Evolutionary conservation across 2,113 vertebrate species (phyloP).

Genomic region (Ceratotherium simum): DNA sequence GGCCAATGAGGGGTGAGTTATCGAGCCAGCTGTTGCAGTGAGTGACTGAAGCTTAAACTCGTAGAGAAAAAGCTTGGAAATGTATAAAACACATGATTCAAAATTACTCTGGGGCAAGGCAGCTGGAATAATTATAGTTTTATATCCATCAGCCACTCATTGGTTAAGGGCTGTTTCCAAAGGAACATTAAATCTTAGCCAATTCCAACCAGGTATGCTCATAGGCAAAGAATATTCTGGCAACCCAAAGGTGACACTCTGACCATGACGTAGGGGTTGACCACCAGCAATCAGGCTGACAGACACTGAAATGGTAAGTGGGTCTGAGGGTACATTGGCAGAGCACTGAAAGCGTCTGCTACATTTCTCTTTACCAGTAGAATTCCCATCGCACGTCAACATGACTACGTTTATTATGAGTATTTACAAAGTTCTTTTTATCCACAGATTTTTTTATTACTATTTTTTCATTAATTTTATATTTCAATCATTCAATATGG

Average conservation of each 20-base stretch:
- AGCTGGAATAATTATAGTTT: neutral
- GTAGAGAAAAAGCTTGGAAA: neutral
- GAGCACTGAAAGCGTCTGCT: neutral
- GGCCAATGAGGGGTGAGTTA: neutral
- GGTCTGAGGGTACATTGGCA: rapidly evolving
- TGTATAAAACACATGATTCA: neutral
- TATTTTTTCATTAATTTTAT: neutral
- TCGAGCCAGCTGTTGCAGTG: neutral
- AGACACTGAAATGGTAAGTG: neutral
- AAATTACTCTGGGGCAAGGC: neutral
- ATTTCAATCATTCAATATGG: neutral
- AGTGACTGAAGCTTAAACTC: neutral
- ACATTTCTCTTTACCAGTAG: neutral
- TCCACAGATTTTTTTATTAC: neutral
- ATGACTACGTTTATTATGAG: neutral
- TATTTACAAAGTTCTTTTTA: neutral
- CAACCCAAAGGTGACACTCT: neutral
- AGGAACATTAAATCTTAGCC: neutral
- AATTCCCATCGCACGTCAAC: neutral
- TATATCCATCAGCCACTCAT: neutral
- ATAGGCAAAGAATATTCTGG: neutral
- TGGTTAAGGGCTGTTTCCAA: neutral
- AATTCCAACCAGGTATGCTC: neutral
- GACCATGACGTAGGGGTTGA: neutral
- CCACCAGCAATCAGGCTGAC: neutral